Percentiles rank a stretch among this genome's conserved stretches.
phyloP scores from a whole-genome alignment of 2,797 vertebrate genomes.

The Esox lucius region DNA sequence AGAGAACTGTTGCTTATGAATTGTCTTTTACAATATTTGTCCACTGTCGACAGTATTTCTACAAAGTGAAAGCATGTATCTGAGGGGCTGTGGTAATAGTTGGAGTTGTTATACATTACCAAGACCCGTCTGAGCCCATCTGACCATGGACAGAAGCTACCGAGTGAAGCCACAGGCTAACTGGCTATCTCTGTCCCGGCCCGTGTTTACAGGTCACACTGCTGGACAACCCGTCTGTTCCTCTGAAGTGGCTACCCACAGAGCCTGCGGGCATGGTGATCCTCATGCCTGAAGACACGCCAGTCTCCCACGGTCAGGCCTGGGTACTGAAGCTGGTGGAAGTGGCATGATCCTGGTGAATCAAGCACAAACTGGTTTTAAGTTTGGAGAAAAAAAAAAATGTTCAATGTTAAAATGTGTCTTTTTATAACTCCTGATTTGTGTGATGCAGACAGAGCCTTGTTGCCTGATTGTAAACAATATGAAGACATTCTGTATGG shows the following conservation, averaged over 20 bases:
- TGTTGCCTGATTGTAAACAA: background rate
- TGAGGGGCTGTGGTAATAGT: no score
- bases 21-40: no score
- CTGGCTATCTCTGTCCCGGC: background rate
- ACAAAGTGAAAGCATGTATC: no score
- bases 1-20: no score
- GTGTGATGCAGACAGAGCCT: background rate
- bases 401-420: background rate
- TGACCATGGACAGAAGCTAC: background rate
- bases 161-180: background rate
- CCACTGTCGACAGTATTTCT: no score
- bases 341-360: slow-evolving; percentile 45
- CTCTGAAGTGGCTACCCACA: slow-evolving; percentile 76
- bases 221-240: slow-evolving; percentile 68
- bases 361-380: background rate
- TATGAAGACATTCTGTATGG: background rate
- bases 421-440: background rate
- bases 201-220: slow-evolving; percentile 75
- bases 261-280: slow-evolving; percentile 68
- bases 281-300: slow-evolving; percentile 72
- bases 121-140: background rate
- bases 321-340: slow-evolving; percentile 83
- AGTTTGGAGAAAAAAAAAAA: background rate
- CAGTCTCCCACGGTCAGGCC: slow-evolving; percentile 58
- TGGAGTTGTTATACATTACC: no score